These are phyloP conservation scores for Drosophila pegasa DNA, from an alignment of 2,888 invertebrate species.

Conservation along the genomic window DNA sequence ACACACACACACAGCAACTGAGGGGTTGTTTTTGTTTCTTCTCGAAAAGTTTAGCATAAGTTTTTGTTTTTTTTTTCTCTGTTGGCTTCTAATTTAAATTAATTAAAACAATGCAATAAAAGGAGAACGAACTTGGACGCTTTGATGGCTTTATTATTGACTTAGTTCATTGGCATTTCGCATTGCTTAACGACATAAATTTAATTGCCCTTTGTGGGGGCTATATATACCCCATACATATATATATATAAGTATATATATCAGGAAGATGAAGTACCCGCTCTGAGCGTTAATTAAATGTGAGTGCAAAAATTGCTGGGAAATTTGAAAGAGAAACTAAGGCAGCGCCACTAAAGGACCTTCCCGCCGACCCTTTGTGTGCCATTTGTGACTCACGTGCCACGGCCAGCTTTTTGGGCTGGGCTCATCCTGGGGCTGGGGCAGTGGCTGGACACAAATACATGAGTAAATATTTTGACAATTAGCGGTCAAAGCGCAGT, in stretches of 20 bases:
- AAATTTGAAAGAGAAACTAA: conserved; percentile 20
- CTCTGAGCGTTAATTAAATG: conserved; percentile 66
- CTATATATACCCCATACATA: not conserved
- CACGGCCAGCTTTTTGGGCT: conserved; percentile 23
- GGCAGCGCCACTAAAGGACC: conserved; percentile 12
- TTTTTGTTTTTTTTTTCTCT: conserved; percentile 23
- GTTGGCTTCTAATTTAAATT: conserved; percentile 68
- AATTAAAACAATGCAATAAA: conserved; percentile 75
- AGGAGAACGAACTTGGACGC: conserved; percentile 51
- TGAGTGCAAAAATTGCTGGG: conserved; percentile 67
- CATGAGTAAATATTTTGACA: conserved; percentile 81
- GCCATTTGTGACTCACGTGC: conserved; percentile 43
- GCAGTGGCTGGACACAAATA: conserved; percentile 10
- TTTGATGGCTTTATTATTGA: conserved; percentile 77
- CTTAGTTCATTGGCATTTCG: conserved; percentile 69
- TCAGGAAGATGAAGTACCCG: conserved; percentile 25
- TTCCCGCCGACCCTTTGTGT: conserved; percentile 2
- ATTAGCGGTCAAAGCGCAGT: conserved; percentile 78
- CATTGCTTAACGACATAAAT: conserved; percentile 69
- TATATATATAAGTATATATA: not conserved
- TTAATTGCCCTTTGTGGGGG: conserved; percentile 61
- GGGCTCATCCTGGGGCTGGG: conserved; percentile 18
- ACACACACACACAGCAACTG: conserved; percentile 16
- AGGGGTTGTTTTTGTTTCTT: conserved; percentile 24
- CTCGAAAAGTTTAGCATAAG: conserved; percentile 23